These are phyloP conservation scores for Moxostoma hubbsi DNA, from an alignment of 2,797 vertebrate species.

Conservation along the genomic window DNA sequence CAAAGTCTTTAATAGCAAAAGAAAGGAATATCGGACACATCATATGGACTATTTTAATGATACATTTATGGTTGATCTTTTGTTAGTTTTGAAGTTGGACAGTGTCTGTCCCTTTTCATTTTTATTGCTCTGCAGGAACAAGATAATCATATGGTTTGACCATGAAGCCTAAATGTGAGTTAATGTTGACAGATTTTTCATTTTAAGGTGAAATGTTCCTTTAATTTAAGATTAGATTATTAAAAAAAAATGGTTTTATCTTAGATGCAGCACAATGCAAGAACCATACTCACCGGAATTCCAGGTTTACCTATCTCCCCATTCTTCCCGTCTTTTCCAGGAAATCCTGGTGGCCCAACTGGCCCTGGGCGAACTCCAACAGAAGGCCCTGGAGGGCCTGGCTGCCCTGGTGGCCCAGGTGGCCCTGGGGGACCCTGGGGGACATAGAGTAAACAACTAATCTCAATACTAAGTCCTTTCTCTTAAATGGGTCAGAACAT, in stretches of 20 bases:
- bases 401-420: conserved; percentile 83
- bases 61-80: too few relatives aligned
- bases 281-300: conserved; percentile 78
- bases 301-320: conserved; percentile 83
- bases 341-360: conserved; percentile 75
- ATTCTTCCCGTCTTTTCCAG: conserved; percentile 80
- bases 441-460: neutral
- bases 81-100: too few relatives aligned
- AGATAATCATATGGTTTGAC: too few relatives aligned
- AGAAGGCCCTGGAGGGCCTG: conserved; percentile 74
- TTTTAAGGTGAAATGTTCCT: neutral
- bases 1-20: too few relatives aligned
- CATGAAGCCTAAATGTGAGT: neutral
- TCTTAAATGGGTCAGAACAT: neutral
- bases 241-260: neutral
- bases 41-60: too few relatives aligned
- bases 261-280: neutral
- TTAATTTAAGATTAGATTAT: neutral
- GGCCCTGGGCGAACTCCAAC: conserved; percentile 46
- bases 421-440: conserved; percentile 86
- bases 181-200: neutral
- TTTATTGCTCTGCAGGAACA: too few relatives aligned
- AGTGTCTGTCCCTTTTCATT: too few relatives aligned
- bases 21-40: too few relatives aligned
- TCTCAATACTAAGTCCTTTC: neutral